These are phyloP conservation scores for Todiramphus saurophagus DNA, from an alignment of 2,113 vertebrate species.

Conservation along the genomic window DNA sequence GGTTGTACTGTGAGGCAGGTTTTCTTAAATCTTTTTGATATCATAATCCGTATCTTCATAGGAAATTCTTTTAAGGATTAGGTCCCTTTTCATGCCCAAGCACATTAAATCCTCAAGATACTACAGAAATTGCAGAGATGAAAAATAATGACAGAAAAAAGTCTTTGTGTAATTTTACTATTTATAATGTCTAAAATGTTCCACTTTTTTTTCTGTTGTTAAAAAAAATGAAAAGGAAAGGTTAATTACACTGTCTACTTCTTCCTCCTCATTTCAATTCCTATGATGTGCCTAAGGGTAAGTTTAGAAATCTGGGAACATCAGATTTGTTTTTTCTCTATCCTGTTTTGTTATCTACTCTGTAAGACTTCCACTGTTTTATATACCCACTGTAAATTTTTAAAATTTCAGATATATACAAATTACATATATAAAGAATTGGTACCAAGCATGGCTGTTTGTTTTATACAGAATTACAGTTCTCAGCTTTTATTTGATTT, in stretches of 20 bases:
- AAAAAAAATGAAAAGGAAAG: neutral
- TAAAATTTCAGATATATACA: neutral
- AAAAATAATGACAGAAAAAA: neutral
- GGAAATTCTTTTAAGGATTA: conserved; percentile 12
- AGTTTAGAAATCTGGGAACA: neutral
- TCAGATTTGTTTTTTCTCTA: neutral
- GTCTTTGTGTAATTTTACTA: neutral
- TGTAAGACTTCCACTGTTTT: neutral
- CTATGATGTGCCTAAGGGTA: conserved; percentile 23
- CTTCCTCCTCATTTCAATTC: conserved; percentile 31
- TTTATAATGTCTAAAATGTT: neutral
- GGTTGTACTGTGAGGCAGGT: neutral
- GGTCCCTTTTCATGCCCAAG: conserved; percentile 19
- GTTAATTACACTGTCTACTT: conserved; percentile 48
- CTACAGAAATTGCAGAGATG: neutral
- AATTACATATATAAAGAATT: neutral
- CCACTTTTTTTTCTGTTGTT: neutral
- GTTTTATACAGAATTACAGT: conserved; percentile 33
- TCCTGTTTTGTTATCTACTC: neutral
- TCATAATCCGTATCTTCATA: conserved; percentile 26
- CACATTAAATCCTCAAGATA: conserved; percentile 30
- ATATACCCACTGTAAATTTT: neutral
- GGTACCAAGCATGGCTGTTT: neutral
- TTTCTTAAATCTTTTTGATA: conserved; percentile 39
- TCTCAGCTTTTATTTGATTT: conserved; percentile 66